These are phyloP conservation scores for Otocyon megalotis DNA, from an alignment of 2,113 vertebrate species.

Conservation along the genomic window DNA sequence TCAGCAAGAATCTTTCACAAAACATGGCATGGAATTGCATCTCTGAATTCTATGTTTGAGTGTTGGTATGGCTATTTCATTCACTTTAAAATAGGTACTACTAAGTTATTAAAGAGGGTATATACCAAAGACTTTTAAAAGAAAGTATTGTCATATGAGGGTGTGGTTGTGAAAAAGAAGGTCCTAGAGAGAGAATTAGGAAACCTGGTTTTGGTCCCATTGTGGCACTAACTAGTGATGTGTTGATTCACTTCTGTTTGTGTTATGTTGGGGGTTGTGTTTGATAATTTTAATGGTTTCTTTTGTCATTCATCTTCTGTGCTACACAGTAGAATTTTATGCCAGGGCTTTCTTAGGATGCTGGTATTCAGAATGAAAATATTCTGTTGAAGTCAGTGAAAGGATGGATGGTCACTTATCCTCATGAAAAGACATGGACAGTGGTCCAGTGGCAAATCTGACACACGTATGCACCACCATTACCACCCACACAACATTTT, in stretches of 20 bases:
- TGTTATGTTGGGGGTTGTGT: not conserved
- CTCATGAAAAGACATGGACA: not conserved
- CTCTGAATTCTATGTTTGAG: not conserved
- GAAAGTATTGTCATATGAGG: not conserved
- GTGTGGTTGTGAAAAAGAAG: not conserved
- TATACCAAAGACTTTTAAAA: not conserved
- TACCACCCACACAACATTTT: not conserved
- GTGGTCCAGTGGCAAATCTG: not conserved
- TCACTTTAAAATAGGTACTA: not conserved
- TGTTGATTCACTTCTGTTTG: not conserved
- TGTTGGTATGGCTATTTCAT: not conserved
- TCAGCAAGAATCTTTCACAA: constrained; percentile 2
- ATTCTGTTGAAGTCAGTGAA: not conserved
- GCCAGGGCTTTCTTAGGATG: not conserved
- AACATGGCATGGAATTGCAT: not conserved
- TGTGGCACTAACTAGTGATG: not conserved
- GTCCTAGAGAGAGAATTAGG: not conserved
- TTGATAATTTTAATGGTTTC: not conserved
- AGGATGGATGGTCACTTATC: not conserved
- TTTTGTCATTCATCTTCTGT: not conserved
- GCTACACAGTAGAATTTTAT: not conserved
- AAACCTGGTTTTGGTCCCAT: rapidly evolving
- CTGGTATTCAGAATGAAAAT: not conserved
- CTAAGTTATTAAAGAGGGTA: not conserved
- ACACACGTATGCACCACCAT: rapidly evolving